These are phyloP conservation scores for Amaurobius ferox DNA, from an alignment of 2,888 invertebrate genomes.

Conservation along the genomic window DNA sequence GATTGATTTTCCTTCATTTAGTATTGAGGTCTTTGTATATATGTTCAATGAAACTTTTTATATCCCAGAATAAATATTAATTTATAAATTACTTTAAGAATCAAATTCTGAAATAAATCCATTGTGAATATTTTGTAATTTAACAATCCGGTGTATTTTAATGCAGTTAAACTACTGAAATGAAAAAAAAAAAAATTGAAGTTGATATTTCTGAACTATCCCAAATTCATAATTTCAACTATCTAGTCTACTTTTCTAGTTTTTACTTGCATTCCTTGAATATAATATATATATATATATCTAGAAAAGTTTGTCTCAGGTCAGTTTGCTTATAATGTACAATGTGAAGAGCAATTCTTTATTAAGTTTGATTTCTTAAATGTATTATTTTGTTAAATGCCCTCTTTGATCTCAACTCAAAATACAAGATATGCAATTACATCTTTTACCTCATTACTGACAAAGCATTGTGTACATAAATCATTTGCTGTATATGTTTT, in stretches of 20 bases:
- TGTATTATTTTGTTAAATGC: too few relatives aligned
- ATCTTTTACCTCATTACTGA: background rate
- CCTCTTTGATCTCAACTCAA: background rate
- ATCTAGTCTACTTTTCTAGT: constrained; percentile 18
- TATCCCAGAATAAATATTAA: too few relatives aligned
- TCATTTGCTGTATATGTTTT: constrained; percentile 10
- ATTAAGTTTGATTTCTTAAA: background rate
- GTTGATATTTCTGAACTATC: background rate
- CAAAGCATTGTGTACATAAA: background rate
- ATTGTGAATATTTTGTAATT: too few relatives aligned
- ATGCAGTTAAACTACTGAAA: too few relatives aligned
- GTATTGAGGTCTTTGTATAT: background rate
- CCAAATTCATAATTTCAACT: background rate
- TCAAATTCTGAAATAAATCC: too few relatives aligned
- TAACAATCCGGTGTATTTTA: too few relatives aligned
- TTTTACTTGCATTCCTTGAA: background rate
- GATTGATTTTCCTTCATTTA: background rate
- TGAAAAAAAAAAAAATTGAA: too few relatives aligned
- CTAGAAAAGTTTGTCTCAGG: constrained; percentile 18
- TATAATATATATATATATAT: too few relatives aligned
- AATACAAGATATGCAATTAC: background rate
- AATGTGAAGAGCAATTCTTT: background rate
- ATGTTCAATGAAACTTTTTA: too few relatives aligned
- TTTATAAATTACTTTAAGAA: too few relatives aligned
- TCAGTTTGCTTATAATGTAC: constrained; percentile 2